Evolutionary conservation across 2,797 vertebrate species (phyloP).

Genomic region (Xerus rutilus): DNA sequence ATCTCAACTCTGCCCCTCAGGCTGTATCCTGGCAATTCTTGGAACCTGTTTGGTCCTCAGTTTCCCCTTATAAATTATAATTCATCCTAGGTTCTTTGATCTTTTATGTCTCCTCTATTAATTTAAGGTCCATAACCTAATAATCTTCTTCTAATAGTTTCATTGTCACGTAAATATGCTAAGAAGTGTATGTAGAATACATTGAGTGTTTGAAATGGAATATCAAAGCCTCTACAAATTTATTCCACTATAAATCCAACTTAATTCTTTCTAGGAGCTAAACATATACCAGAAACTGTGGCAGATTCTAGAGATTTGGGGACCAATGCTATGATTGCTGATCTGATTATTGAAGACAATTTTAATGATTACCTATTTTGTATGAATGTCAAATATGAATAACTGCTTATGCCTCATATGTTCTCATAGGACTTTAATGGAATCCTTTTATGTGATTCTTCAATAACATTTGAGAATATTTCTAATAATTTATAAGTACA

Average conservation of each 20-base stretch:
- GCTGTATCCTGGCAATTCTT: background rate
- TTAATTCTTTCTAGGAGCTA: background rate
- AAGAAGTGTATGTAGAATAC: background rate
- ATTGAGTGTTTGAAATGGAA: background rate
- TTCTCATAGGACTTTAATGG: background rate
- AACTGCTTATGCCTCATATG: background rate
- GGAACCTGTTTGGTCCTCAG: background rate
- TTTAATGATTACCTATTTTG: background rate
- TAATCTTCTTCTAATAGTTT: background rate
- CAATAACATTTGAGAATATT: background rate
- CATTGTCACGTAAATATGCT: background rate
- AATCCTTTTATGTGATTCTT: background rate
- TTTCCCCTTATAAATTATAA: slow-evolving; percentile 1
- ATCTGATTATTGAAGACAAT: background rate
- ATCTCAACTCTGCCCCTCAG: background rate
- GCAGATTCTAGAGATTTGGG: background rate
- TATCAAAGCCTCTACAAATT: background rate
- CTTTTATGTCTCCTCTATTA: background rate
- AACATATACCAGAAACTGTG: background rate
- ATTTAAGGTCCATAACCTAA: background rate
- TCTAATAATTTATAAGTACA: background rate
- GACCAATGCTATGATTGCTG: background rate
- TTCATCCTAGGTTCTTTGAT: background rate
- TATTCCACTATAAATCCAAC: background rate
- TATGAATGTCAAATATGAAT: background rate